Base-by-base conservation (phyloP, 2,113 vertebrate genomes). In the Siniperca knerii region DNA sequence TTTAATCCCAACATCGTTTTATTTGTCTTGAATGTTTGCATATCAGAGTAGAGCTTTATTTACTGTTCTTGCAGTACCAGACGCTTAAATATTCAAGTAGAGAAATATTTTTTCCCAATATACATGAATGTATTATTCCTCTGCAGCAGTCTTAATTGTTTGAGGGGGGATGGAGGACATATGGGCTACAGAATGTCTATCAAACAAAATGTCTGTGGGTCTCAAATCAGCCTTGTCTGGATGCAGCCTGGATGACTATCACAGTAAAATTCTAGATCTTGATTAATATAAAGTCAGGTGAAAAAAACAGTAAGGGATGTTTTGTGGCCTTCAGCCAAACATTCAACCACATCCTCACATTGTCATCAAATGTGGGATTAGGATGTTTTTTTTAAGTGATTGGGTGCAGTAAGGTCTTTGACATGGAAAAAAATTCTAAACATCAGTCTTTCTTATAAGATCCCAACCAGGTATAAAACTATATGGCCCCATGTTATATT, bases 1-100 rank as follows among this genome's bases (percentile, higher is more conserved):
- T 89, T 68, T 76, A 76, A 84, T 66, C 79, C 25, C 81, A 72
- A 60, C 79, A 58, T 48, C 0, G 21, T 61, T 81, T 78, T 77
- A 81, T 90, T 89, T 74, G 69, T 84, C 25, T 70, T 77, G 20
- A 48, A 48, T 77, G 87, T 78, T 88, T 88, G 72, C 80, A 75
- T 40, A 84, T 86, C 46, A 15, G 55, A 73, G 79, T 66, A 58
- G 42, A 85, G 58, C 64, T 71, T 68, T 80, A 82, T 89, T 85
- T 67, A 76, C 81, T 71, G 55, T 78, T 40, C 76, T 37, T 74
- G 7, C 79, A 60, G 61, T 40, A 46, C 37, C 66, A 79, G 66
- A 55, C 20, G 4, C 33, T 33, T 42, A 58, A 66, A 67, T 60
- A 55, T 65, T 74, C 58, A 70, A 18, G 6, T 23, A 46, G 37